Evolutionary conservation across 2,797 vertebrate genomes (phyloP).

Genomic region (Glyptemys insculpta): DNA sequence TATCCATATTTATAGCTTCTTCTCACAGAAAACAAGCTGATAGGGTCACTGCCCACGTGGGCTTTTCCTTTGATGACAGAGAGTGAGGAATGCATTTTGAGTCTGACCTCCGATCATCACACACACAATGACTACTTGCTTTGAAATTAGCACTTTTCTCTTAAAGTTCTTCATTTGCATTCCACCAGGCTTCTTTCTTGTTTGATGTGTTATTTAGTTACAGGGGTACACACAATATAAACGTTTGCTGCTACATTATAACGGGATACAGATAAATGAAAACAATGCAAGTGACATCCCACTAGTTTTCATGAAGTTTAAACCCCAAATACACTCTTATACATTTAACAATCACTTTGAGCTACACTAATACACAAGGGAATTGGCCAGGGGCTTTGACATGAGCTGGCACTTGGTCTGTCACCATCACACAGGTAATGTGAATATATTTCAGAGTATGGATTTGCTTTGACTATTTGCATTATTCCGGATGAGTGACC

Average conservation of each 20-base stretch:
- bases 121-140: background rate
- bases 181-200: background rate
- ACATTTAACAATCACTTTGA: too few relatives aligned
- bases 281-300: background rate
- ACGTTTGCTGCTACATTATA: background rate
- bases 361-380: too few relatives aligned
- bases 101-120: background rate
- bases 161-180: background rate
- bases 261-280: background rate
- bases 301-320: too few relatives aligned
- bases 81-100: background rate
- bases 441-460: accelerated
- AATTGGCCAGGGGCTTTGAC: too few relatives aligned
- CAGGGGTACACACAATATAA: background rate
- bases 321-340: too few relatives aligned
- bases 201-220: background rate
- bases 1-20: background rate
- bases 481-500: accelerated
- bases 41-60: background rate
- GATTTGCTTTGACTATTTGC: accelerated
- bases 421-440: background rate
- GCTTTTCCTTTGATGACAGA: background rate
- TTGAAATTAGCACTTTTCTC: background rate
- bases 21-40: background rate
- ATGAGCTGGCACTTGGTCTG: too few relatives aligned